These are phyloP conservation scores for Pelobates cultripes DNA, from an alignment of 2,797 vertebrate genomes.

Conservation along the genomic window DNA sequence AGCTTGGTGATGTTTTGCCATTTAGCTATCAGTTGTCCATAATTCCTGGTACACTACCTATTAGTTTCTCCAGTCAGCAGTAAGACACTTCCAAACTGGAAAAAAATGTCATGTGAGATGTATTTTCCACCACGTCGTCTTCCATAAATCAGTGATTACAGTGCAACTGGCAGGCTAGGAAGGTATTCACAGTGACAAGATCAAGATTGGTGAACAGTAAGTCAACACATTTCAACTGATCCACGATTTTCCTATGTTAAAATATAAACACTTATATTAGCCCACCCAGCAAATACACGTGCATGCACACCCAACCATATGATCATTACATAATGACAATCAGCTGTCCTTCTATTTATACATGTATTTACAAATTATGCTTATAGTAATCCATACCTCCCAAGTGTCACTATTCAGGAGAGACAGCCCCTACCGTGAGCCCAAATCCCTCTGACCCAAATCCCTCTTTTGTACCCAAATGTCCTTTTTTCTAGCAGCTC, in stretches of 20 bases:
- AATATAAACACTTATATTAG: not conserved
- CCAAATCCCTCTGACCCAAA: too few relatives aligned
- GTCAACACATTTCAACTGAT: not conserved
- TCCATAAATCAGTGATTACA: not conserved
- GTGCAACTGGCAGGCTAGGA: not conserved
- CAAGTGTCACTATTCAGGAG: too few relatives aligned
- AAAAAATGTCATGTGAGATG: not conserved
- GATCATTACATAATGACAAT: too few relatives aligned
- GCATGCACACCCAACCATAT: too few relatives aligned
- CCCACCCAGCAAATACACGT: not conserved
- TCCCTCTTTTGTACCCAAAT: too few relatives aligned
- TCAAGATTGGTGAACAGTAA: not conserved
- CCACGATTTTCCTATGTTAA: not conserved
- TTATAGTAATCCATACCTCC: too few relatives aligned
- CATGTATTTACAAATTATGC: too few relatives aligned
- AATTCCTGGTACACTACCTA: not conserved
- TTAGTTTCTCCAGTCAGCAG: conserved; percentile 1
- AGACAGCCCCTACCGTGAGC: too few relatives aligned
- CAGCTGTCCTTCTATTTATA: too few relatives aligned
- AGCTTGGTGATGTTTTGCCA: too few relatives aligned
- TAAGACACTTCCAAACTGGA: not conserved
- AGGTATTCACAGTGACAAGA: not conserved
- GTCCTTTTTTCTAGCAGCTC: too few relatives aligned
- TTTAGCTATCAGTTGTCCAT: too few relatives aligned
- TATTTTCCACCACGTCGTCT: not conserved